Evolutionary conservation across 2,113 vertebrate species (phyloP).

Genomic region (Ramphastos sulfuratus): DNA sequence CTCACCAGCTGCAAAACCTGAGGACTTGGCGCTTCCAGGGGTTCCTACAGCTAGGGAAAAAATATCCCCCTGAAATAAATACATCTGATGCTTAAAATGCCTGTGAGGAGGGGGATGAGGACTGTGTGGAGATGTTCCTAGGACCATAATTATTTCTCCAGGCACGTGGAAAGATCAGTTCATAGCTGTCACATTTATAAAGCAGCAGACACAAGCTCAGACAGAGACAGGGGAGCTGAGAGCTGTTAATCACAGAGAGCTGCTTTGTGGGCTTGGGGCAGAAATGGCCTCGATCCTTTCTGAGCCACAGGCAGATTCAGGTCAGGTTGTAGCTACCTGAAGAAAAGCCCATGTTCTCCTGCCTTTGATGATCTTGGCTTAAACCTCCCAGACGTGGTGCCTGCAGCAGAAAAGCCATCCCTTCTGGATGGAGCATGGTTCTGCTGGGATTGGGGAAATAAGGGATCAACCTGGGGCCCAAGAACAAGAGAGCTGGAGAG

Average conservation of each 20-base stretch:
- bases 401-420: neutral
- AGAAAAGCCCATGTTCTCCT: neutral
- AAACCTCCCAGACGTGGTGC: neutral
- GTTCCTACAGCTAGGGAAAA: slow-evolving; percentile 4
- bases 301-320: fast-evolving
- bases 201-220: neutral
- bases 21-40: neutral
- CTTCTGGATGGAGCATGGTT: neutral
- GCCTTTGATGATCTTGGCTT: neutral
- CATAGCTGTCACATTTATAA: neutral
- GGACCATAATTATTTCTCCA: neutral
- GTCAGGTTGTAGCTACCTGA: neutral
- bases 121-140: neutral
- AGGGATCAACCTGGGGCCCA: neutral
- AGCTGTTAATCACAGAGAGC: neutral
- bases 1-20: neutral
- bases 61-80: neutral
- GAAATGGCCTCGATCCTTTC: neutral
- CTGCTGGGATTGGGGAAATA: neutral
- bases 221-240: neutral
- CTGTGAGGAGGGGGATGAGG: neutral
- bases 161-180: neutral
- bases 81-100: neutral
- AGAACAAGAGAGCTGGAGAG: neutral
- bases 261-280: fast-evolving